Base-by-base conservation (phyloP, 2,113 vertebrate genomes). In the Eubucco bourcierii region DNA sequence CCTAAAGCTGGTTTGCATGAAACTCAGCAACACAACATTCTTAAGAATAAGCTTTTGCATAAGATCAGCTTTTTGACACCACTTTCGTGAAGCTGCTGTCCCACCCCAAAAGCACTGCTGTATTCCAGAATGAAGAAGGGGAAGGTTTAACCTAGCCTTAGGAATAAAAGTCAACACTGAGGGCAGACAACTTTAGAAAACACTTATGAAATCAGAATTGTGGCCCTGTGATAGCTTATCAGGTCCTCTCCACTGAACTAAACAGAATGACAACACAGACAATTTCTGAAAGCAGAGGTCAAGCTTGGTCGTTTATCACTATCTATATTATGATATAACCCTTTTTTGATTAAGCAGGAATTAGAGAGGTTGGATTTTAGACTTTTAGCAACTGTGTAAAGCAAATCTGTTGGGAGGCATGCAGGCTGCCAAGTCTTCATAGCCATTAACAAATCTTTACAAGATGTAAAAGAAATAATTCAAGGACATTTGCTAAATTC, bases 11-110 rank as follows among this genome's bases (percentile, higher is more conserved):
- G 56, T 77, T 63, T 85, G 47, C 61, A 71, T 31, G 37, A 74
- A 80, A 60, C 28, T 67, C 64, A n/a, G 34, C 5, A 50, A 82
- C 21, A 50, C 0, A 4, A 59, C 25, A 34, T 71, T 72, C 81
- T 93, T 60, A 90, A 87, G 27, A 93, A 92, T 31, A 76, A 60
- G 41, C 15, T 84, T 94, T 73, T 88, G 56, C 84, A 89, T n/a
- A 76, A 67, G 46, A 47, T 7, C 37, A 23, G 12, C 11, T 19
- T 65, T 90, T 73, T 63, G 23, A 47, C 5, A 9, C 25, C 27
- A 67, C 67, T 84, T 64, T 39, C 46, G 31, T 21, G 16, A 81
- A 80, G 31, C 7, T 52, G 25, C 33, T 60, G 17, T 46, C 21
- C 34, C 23, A 21, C 1, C 37, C 14, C 46, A 55, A 12, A 31